A percentile compares a stretch with the other conserved stretches of the same genome.
Evolutionary conservation across 2,888 invertebrate species (phyloP).

Genomic region (Capitulum mitella): DNA sequence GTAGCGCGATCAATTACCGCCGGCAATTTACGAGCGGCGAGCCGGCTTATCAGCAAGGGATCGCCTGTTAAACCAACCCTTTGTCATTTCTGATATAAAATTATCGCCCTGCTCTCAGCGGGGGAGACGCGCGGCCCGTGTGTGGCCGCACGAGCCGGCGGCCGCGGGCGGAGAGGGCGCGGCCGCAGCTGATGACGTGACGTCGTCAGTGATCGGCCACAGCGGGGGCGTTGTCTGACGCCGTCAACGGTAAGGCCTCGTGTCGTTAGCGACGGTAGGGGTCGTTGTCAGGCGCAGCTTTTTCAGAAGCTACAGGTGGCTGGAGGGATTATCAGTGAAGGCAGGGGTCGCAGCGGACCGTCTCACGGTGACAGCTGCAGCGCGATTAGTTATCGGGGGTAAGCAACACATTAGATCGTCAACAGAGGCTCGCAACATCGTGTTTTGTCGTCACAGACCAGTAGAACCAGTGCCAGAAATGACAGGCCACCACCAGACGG

Average conservation of each 20-base stretch:
- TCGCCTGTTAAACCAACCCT: constrained; percentile 12
- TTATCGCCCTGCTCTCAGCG: not conserved
- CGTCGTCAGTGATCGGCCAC: not conserved
- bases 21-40: not conserved
- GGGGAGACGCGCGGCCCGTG: not conserved
- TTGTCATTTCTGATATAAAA: constrained; percentile 12
- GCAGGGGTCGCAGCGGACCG: no score
- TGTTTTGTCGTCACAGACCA: no score
- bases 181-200: not conserved
- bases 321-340: no score
- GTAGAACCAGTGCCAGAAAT: no score
- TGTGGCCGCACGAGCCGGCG: not conserved
- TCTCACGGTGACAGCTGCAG: no score
- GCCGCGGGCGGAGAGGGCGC: not conserved
- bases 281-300: not conserved
- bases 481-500: no score
- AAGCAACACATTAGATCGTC: no score
- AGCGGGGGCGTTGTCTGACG: not conserved
- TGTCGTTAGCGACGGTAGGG: not conserved
- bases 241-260: no score
- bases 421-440: no score
- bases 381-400: no score
- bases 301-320: no score
- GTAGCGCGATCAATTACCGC: constrained; percentile 3
- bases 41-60: constrained; percentile 3